Conservation (phyloP, 1,140 invertebrate genomes). For the Colletes gigas region DNA sequence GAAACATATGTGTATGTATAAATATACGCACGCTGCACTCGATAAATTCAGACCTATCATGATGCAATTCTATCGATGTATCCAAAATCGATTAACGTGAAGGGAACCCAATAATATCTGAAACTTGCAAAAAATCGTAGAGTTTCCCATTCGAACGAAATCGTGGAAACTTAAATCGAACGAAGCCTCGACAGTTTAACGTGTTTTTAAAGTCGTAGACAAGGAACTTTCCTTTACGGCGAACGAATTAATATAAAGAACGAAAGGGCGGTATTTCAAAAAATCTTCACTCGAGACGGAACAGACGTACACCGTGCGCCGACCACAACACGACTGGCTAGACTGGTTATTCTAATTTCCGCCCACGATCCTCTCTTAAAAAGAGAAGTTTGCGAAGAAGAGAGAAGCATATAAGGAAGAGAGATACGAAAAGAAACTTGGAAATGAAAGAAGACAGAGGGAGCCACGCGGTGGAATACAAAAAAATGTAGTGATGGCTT, state of each 20-base stretch:
- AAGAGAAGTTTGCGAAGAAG: slow-evolving; percentile 18
- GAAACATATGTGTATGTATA: background rate
- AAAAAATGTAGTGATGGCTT: slow-evolving; percentile 25
- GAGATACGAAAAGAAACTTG: slow-evolving; percentile 23
- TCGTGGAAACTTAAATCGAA: background rate
- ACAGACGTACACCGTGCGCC: slow-evolving; percentile 14
- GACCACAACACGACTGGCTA: slow-evolving; percentile 67
- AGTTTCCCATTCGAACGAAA: slow-evolving; percentile 20
- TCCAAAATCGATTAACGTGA: slow-evolving; percentile 40
- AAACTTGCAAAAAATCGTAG: background rate
- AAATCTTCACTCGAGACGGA: background rate
- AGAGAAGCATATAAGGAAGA: slow-evolving; percentile 10
- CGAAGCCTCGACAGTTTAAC: background rate
- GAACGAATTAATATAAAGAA: background rate
- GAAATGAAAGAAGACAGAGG: slow-evolving; percentile 34
- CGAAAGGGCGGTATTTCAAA: background rate
- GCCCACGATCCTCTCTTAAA: slow-evolving; percentile 64
- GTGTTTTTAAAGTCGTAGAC: background rate
- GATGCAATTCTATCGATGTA: slow-evolving; percentile 60
- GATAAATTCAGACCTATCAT: slow-evolving; percentile 58
- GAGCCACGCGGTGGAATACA: slow-evolving; percentile 29
- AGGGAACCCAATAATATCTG: slow-evolving; percentile 12
- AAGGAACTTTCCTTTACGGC: background rate
- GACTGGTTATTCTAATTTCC: slow-evolving; percentile 73
- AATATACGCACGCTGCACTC: slow-evolving; percentile 64